A percentile compares a stretch with the other conserved stretches of the same genome.
These are phyloP conservation scores for Epinephelus fuscoguttatus DNA, from an alignment of 2,113 vertebrate genomes.

Conservation along the genomic window DNA sequence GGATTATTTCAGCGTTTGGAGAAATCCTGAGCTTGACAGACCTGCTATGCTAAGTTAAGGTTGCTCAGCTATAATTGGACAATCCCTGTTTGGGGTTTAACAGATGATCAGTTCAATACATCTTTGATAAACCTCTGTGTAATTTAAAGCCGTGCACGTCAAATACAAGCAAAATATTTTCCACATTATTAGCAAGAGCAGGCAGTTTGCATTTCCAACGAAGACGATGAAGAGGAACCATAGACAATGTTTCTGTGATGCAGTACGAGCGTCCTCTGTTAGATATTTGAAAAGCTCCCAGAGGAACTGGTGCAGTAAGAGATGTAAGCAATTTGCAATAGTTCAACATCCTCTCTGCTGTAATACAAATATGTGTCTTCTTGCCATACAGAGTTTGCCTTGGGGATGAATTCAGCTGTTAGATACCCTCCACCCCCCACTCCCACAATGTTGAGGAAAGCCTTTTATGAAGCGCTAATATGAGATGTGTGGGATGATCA, in stretches of 20 bases:
- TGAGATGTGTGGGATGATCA: constrained; percentile 29
- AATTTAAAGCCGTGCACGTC: background rate
- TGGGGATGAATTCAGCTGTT: constrained; percentile 18
- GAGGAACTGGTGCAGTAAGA: constrained; percentile 24
- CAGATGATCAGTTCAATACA: background rate
- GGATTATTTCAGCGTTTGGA: background rate
- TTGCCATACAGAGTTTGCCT: constrained; percentile 37
- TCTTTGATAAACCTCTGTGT: background rate
- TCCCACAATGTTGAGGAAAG: constrained; percentile 11
- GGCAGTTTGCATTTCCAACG: background rate
- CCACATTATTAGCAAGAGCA: background rate
- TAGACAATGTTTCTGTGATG: constrained; percentile 16
- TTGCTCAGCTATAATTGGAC: background rate
- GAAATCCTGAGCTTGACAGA: background rate
- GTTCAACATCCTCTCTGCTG: constrained; percentile 32
- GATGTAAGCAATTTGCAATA: constrained; percentile 33
- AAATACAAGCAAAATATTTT: background rate
- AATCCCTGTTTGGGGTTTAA: background rate
- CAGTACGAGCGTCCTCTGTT: constrained; percentile 28
- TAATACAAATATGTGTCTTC: constrained; percentile 54
- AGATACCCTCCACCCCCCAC: background rate
- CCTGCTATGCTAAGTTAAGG: background rate
- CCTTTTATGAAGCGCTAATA: constrained; percentile 36
- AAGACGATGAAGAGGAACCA: background rate
- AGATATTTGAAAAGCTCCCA: constrained; percentile 31